phyloP scores from a whole-genome alignment of 2,113 vertebrate genomes.

The Ceyx cyanopectus region DNA sequence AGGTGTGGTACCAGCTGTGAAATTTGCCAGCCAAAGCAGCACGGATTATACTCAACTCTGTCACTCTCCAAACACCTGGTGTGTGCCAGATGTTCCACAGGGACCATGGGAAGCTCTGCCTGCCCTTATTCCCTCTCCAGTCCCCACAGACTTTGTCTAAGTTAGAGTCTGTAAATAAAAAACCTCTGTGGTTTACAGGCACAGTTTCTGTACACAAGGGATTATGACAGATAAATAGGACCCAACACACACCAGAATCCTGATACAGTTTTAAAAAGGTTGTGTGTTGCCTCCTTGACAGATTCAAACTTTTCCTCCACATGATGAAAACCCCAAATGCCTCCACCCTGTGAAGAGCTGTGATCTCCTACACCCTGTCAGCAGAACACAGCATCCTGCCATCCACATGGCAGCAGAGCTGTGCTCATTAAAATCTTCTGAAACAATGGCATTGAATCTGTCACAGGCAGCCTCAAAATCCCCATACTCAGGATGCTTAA shows the following conservation, averaged over 20 bases:
- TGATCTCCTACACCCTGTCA: background rate
- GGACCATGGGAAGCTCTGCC: background rate
- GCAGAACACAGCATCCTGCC: background rate
- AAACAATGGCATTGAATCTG: constrained; percentile 38
- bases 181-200: background rate
- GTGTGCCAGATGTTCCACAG: background rate
- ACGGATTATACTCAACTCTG: background rate
- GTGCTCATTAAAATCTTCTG: constrained; percentile 50
- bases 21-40: background rate
- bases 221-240: background rate
- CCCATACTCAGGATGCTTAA: background rate
- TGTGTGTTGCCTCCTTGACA: background rate
- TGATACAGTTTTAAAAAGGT: background rate
- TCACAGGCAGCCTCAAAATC: background rate
- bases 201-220: background rate
- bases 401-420: background rate
- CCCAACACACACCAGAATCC: background rate
- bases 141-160: background rate
- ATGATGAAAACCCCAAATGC: background rate
- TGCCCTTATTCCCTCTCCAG: background rate
- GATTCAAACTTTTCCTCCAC: background rate
- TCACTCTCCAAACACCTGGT: background rate
- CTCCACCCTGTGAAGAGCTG: background rate
- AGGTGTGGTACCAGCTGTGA: background rate
- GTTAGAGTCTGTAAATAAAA: background rate